Evolutionary conservation across 2,888 invertebrate genomes (phyloP), one percentile per base, ranked within the genome.

Genomic region (Melanostoma scalare): DNA sequence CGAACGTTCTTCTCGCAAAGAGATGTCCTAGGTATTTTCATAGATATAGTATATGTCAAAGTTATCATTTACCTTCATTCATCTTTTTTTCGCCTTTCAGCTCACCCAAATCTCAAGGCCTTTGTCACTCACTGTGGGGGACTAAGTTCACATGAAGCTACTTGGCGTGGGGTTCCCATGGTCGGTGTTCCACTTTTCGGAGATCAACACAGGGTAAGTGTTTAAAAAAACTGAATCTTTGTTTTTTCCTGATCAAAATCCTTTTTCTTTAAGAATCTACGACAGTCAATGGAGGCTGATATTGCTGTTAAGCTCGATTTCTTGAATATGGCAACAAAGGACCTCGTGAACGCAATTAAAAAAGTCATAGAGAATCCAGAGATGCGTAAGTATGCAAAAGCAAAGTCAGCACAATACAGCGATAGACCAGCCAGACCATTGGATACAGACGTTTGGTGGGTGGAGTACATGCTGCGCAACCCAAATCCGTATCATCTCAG

Each of bases 401-500:
- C 88, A 69, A 86, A 92, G n/a, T 92, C 92, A 2, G 88, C 86
- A 20, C 87, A 91, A 55, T 93, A 92, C 89, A 89, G 88, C 53
- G 93, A 93, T 86, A 91, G 93, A 1, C 92, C 92, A 0, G 88
- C 92, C 86, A 88, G 92, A 1, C 93, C 94, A 0, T 90, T 93
- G 30, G 92, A 92, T 10, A 93, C 93, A n/a, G 91, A 94, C 3
- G 90, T 93, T 1, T 93, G 93, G 89, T 94, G 94, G 94, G 91
- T 93, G 10, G 94, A 94, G 87, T 93, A 94, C 86, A 92, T 93
- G 0, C 92, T 93, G 0, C 89, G 91, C 8, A 92, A 93, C 10
- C 89, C 90, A 6, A 93, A 93, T 0, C 93, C 93, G 0, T 90
- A 89, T 4, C 92, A 93, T 88, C 89, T 93, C 4, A 78, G 72